Evolutionary conservation across 2,888 invertebrate species (phyloP).

Genomic region (Spicauda simplicius): DNA sequence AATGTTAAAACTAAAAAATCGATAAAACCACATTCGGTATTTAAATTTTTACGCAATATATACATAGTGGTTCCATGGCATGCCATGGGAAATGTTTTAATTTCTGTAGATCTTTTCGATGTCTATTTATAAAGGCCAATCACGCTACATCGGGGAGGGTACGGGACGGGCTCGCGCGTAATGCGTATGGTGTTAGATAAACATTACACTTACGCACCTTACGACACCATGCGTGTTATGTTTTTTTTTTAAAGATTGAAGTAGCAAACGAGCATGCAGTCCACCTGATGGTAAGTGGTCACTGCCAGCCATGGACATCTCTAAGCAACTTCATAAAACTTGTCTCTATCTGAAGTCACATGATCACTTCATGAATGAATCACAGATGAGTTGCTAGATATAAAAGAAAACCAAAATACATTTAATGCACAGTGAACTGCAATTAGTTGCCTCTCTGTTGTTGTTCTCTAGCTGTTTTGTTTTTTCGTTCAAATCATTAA

Average conservation of each 20-base stretch:
- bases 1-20: neutral
- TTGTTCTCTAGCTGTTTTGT: too few relatives aligned
- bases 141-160: constrained; percentile 35
- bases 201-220: constrained; percentile 28
- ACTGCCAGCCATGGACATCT: too few relatives aligned
- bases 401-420: neutral
- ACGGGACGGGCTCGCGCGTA: constrained; percentile 12
- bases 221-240: constrained; percentile 13
- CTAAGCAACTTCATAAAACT: too few relatives aligned
- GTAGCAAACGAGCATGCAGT: too few relatives aligned
- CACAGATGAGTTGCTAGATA: too few relatives aligned
- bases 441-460: neutral
- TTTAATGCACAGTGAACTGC: neutral
- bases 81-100: constrained; percentile 38
- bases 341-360: too few relatives aligned
- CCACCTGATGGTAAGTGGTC: too few relatives aligned
- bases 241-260: too few relatives aligned
- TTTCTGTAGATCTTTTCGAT: constrained; percentile 39
- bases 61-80: constrained; percentile 23
- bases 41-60: constrained; percentile 9
- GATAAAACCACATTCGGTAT: neutral
- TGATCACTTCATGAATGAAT: too few relatives aligned
- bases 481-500: too few relatives aligned
- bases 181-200: constrained; percentile 27
- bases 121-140: constrained; percentile 40